Percentiles rank a stretch among this genome's conserved stretches.
phyloP scores from a whole-genome alignment of 2,797 vertebrate genomes.

The Arremon aurantiirostris region DNA sequence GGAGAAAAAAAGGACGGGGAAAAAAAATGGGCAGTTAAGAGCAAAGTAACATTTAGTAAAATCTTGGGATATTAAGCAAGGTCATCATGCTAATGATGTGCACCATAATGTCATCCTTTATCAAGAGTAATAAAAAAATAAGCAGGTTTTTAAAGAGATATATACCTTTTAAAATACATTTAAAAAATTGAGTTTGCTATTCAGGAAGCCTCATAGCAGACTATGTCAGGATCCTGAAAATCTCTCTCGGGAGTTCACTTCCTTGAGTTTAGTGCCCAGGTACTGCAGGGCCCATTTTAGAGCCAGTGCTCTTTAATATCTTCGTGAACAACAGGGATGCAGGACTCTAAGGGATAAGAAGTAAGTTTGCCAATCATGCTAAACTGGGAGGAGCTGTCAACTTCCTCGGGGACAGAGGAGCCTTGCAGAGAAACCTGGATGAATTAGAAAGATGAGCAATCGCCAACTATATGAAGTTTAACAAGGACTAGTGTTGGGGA shows the following conservation, averaged over 20 bases:
- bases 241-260: not conserved
- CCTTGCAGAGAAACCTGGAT: not conserved
- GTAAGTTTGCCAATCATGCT: not conserved
- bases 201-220: not conserved
- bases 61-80: slow-evolving; percentile 22
- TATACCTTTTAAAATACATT: not conserved
- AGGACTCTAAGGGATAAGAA: not conserved
- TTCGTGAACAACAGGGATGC: not conserved
- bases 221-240: not conserved
- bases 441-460: not conserved
- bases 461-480: not conserved
- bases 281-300: not conserved
- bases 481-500: not conserved
- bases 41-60: slow-evolving; percentile 30
- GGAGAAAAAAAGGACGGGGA: not conserved
- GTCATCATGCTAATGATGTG: not conserved
- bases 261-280: not conserved
- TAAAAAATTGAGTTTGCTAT: not conserved
- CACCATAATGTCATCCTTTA: not conserved
- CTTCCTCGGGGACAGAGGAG: not conserved
- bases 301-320: not conserved
- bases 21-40: not conserved
- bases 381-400: not conserved
- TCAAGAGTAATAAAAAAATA: not conserved
- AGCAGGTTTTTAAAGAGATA: not conserved